phyloP scores from a whole-genome alignment of 1,140 invertebrate genomes.

The Dendrolimus punctatus region DNA sequence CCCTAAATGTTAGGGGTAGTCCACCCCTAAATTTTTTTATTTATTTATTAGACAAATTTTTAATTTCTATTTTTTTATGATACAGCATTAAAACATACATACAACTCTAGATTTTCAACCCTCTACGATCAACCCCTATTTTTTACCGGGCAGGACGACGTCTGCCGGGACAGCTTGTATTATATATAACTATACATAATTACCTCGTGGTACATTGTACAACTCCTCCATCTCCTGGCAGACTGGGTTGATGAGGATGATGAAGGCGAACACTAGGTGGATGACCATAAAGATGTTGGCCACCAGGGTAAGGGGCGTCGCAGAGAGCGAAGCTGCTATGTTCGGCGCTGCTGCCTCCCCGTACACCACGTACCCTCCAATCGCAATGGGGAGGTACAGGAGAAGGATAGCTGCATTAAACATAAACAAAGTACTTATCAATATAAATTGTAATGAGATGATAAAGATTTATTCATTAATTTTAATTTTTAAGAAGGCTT shows the following conservation, averaged over 20 bases:
- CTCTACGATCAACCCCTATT: too few species aligned
- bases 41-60: too few species aligned
- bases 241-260: conserved; percentile 79
- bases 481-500: too few species aligned
- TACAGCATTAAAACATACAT: too few species aligned
- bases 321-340: conserved; percentile 67
- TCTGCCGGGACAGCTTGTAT: too few species aligned
- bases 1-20: too few species aligned
- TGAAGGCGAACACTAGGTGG: conserved; percentile 77
- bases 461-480: too few species aligned
- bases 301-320: conserved; percentile 61
- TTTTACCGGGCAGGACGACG: too few species aligned
- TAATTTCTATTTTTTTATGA: too few species aligned
- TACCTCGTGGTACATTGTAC: conserved; percentile 76
- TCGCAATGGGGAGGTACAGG: conserved; percentile 74
- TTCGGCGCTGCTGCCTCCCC: conserved; percentile 73
- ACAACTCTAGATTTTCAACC: too few species aligned
- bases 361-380: conserved; percentile 75
- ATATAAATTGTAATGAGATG: too few species aligned
- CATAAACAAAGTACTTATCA: conserved; percentile 6
- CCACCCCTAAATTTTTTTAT: too few species aligned
- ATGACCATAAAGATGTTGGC: conserved; percentile 76
- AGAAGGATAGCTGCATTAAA: conserved; percentile 70
- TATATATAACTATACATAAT: conserved; percentile 22
- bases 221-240: conserved; percentile 81